These are phyloP conservation scores for Megalops cyprinoides DNA, from an alignment of 2,797 vertebrate species.

Conservation along the genomic window DNA sequence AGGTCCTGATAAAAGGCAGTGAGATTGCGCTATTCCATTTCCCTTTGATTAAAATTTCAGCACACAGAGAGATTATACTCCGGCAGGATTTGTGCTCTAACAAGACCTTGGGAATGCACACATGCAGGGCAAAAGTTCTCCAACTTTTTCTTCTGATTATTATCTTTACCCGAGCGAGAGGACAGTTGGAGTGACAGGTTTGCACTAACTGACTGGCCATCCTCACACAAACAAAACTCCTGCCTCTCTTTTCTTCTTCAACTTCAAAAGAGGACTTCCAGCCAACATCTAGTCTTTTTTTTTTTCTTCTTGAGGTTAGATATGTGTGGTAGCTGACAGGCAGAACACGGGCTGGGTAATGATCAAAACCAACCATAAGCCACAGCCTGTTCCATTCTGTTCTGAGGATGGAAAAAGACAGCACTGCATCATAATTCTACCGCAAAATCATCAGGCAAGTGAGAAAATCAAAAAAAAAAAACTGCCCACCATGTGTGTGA, in stretches of 20 bases:
- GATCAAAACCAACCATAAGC: background rate
- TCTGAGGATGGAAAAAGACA: too few species aligned
- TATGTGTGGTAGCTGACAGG: background rate
- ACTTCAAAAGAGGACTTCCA: background rate
- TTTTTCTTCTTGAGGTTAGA: background rate
- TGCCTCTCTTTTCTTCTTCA: background rate
- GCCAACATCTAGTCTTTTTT: background rate
- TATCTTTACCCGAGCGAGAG: background rate
- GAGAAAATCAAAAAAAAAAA: background rate
- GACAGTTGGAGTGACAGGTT: background rate
- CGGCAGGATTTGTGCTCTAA: slow-evolving; percentile 59
- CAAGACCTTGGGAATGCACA: slow-evolving; percentile 68
- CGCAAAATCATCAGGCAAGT: too few species aligned
- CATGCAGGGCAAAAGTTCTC: slow-evolving; percentile 48
- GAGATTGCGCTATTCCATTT: slow-evolving; percentile 62
- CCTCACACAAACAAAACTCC: background rate
- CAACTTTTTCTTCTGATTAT: background rate
- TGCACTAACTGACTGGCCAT: background rate
- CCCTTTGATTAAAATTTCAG: slow-evolving; percentile 66
- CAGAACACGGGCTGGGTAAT: background rate
- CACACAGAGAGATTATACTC: slow-evolving; percentile 53
- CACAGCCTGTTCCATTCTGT: background rate
- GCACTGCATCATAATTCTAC: too few species aligned
- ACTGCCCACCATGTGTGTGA: too few species aligned
- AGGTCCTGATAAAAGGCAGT: slow-evolving; percentile 52